Percentiles rank a stretch among this genome's conserved stretches.
phyloP scores from a whole-genome alignment of 2,797 vertebrate species.

The Rhynchotus rufescens region DNA sequence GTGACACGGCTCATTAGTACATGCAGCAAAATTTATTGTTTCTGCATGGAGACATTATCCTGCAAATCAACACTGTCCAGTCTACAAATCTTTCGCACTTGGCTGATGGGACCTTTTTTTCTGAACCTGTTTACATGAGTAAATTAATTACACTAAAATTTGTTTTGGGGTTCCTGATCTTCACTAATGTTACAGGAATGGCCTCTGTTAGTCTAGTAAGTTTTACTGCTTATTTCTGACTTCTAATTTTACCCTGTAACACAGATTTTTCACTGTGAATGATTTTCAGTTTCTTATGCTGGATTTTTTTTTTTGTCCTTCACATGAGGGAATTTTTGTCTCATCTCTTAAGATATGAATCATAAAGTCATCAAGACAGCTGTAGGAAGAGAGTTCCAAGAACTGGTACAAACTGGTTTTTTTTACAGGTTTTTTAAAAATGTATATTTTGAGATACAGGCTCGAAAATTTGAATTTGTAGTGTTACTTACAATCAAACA shows the following conservation, averaged over 20 bases:
- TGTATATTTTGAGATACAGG: neutral
- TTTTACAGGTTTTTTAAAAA: neutral
- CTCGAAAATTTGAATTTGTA: neutral
- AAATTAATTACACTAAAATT: neutral
- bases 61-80: neutral
- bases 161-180: neutral
- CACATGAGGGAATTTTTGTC: neutral
- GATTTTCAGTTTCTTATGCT: neutral
- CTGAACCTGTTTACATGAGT: neutral
- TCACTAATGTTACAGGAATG: neutral
- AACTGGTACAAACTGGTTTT: neutral
- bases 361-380: neutral
- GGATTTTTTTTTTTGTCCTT: neutral
- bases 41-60: neutral
- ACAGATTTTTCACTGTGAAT: neutral
- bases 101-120: neutral
- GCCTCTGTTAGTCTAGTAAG: neutral
- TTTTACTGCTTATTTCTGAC: neutral
- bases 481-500: neutral
- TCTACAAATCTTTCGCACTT: neutral
- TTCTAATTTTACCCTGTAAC: neutral
- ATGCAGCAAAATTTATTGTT: neutral
- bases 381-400: neutral
- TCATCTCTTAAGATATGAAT: neutral
- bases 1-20: fast-evolving